Evolutionary conservation across 2,113 vertebrate genomes (phyloP), one percentile per base, ranked within the genome.

Genomic region (Sorex araneus): DNA sequence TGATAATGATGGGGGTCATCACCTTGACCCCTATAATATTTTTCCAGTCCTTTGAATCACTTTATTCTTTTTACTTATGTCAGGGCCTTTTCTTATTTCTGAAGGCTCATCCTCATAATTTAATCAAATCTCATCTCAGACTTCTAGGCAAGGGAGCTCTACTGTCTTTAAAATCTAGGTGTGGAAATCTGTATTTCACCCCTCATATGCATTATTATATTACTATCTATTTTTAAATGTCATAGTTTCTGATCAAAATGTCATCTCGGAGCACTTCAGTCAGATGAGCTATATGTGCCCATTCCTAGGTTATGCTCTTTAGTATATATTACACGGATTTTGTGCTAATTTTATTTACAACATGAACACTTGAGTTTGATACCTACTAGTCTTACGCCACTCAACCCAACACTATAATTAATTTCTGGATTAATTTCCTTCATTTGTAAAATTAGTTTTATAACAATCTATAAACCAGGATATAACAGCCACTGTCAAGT

Each of bases 81-180:
- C 10, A 45, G 30, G 64, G 9, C 8, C 40, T 69, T 50, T 90
- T n/a, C 43, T 71, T 25, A 93, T 69, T 3, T 60, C 57, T 85
- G 95, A 84, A 86, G 50, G n/a, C 6, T 60, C n/a, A 64, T 83
- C 94, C 34, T 34, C 85, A 82, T 84, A 96, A 96, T 66, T 32
- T 89, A 96, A 81, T 75, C 67, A 67, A 75, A 1, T 45, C n/a
- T 69, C 84, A 82, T 70, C 87, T 95, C 90, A 23, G 43, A 88
- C 32, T 85, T n/a, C 18, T 8, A 84, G 76, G 86, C 18, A 8
- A 84, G 76, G 86, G 28, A 95, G 76, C 69, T 90, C 84, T 6
- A 13, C 32, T 50, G 73, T 32, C 67, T 93, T 84, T 94, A 54
- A 76, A 93, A 92, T 95, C 93, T 81, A 81, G 36, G 79, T 11